Conservation (phyloP, 2,797 vertebrate species). For the Intellagama lesueurii region DNA sequence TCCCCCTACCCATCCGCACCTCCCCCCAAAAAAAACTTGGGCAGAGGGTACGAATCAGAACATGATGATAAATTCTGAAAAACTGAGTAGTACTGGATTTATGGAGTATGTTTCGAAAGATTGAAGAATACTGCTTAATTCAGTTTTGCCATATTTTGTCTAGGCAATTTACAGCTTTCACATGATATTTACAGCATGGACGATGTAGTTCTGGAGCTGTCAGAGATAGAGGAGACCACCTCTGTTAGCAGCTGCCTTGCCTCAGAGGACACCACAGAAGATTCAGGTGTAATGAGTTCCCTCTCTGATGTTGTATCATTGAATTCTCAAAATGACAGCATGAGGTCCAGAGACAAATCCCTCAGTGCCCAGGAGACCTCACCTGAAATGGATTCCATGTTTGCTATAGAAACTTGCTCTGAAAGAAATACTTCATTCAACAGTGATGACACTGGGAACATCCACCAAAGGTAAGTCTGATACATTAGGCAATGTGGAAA, state of each 20-base stretch:
- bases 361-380: conserved; percentile 64
- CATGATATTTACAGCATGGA: conserved; percentile 58
- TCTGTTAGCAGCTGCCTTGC: conserved; percentile 79
- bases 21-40: neutral
- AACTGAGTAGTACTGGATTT: neutral
- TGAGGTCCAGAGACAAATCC: conserved; percentile 70
- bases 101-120: conserved; percentile 28
- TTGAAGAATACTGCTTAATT: conserved; percentile 54
- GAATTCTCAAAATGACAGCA: conserved; percentile 82
- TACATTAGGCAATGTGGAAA: neutral
- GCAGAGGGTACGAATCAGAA: neutral
- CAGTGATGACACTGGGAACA: conserved; percentile 8
- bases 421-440: conserved; percentile 13
- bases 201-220: conserved; percentile 49
- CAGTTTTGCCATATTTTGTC: conserved; percentile 61
- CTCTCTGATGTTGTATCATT: conserved; percentile 84
- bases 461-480: conserved; percentile 67
- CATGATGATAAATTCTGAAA: neutral
- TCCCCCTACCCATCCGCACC: too few species aligned
- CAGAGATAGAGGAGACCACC: conserved; percentile 74
- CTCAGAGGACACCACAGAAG: conserved; percentile 78
- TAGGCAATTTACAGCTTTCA: conserved; percentile 71
- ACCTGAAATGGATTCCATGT: conserved; percentile 36
- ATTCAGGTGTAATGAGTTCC: conserved; percentile 83
- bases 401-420: conserved; percentile 10